Conservation (phyloP, 2,113 vertebrate genomes). For the Melospiza melodia region DNA sequence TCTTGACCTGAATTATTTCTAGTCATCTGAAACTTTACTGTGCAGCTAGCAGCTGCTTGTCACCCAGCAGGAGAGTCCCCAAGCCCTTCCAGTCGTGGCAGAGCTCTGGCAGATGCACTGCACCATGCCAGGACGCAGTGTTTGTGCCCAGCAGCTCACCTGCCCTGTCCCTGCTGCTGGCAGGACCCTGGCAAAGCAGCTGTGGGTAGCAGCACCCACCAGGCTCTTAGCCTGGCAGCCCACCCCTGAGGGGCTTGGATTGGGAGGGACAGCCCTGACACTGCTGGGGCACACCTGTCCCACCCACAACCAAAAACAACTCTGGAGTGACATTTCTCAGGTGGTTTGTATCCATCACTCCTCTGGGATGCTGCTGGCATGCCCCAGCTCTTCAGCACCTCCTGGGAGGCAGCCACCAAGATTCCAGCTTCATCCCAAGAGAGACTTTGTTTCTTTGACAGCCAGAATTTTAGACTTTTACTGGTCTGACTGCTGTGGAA, state of each 20-base stretch:
- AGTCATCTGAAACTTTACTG: neutral
- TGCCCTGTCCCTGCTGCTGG: rapidly evolving
- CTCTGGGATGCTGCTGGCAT: neutral
- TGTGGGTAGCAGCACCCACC: neutral
- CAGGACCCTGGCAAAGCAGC: neutral
- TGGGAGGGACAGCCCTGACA: neutral
- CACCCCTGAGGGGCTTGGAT: neutral
- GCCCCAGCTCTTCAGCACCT: neutral
- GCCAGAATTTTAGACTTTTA: neutral
- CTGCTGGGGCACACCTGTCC: neutral
- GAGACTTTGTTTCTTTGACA: neutral
- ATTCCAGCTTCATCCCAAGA: neutral
- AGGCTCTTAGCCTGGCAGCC: neutral
- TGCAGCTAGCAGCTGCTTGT: neutral
- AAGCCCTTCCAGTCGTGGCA: neutral
- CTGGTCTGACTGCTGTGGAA: neutral
- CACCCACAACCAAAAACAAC: neutral
- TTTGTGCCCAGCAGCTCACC: neutral
- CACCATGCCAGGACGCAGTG: rapidly evolving
- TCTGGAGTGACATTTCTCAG: rapidly evolving
- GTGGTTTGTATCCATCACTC: neutral
- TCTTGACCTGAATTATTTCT: neutral
- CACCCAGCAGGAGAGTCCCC: neutral
- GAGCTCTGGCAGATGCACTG: rapidly evolving
- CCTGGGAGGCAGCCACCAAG: neutral